These are phyloP conservation scores for Brachionus manjavacas DNA, from an alignment of 1,140 invertebrate genomes.

Conservation along the genomic window DNA sequence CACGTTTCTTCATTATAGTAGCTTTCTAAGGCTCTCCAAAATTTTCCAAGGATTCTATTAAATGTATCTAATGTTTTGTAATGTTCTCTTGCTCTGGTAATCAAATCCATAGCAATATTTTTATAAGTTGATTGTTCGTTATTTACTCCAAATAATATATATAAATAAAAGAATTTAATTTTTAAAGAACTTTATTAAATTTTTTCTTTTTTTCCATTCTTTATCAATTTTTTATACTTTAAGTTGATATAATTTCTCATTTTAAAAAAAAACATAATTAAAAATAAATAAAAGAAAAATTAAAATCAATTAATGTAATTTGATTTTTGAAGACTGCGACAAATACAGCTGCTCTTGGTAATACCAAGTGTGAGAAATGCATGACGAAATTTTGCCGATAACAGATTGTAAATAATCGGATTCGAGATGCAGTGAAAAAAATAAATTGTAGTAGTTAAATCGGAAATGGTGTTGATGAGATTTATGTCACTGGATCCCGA, in stretches of 20 bases:
- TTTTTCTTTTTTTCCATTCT: no score
- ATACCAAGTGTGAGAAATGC: neutral
- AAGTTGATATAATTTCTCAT: no score
- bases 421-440: slow-evolving; percentile 39
- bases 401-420: slow-evolving; percentile 38
- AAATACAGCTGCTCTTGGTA: neutral
- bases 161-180: no score
- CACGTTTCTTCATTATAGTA: neutral
- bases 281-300: neutral
- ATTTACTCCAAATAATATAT: no score
- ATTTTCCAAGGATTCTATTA: neutral
- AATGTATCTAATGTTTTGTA: neutral
- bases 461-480: neutral
- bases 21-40: neutral
- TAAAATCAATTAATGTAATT: neutral
- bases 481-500: neutral
- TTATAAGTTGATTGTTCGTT: neutral
- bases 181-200: no score
- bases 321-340: neutral
- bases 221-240: no score
- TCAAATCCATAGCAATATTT: neutral
- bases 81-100: neutral
- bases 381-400: slow-evolving; percentile 36
- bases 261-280: no score
- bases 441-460: neutral